Percentiles rank a stretch among this genome's conserved stretches.
Conservation (phyloP, 1,140 invertebrate species). For the Lasaia peninsularis region DNA sequence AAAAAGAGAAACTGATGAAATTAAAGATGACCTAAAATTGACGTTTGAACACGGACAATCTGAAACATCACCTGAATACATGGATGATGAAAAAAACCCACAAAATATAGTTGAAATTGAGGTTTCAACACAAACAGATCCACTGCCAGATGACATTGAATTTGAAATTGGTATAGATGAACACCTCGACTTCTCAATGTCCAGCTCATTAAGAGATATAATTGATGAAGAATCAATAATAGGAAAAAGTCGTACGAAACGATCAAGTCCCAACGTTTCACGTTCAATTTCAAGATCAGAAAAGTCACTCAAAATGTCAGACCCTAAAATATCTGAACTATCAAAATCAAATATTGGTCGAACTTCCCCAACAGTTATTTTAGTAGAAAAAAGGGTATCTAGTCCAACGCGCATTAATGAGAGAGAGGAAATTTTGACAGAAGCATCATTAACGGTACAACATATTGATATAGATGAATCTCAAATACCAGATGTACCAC, state of each 20-base stretch:
- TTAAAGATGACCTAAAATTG: conserved; percentile 40
- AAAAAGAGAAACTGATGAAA: conserved; percentile 58
- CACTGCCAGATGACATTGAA: conserved; percentile 85
- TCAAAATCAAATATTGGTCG: conserved; percentile 75
- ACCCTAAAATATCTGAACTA: conserved; percentile 76
- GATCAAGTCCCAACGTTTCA: conserved; percentile 55
- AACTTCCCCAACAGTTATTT: conserved; percentile 79
- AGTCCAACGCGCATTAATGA: conserved; percentile 76
- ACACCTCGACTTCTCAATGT: conserved; percentile 64
- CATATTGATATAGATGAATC: conserved; percentile 60
- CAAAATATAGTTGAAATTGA: conserved; percentile 80
- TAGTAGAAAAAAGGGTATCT: conserved; percentile 78
- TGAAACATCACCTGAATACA: conserved; percentile 20
- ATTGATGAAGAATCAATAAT: conserved; percentile 59
- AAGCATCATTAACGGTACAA: conserved; percentile 78
- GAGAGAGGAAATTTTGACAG: conserved; percentile 72
- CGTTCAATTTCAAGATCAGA: conserved; percentile 62
- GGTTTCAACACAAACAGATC: conserved; percentile 89
- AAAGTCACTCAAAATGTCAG: conserved; percentile 77
- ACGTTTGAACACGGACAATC: conserved; percentile 14
- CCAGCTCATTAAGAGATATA: conserved; percentile 61
- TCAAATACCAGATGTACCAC: conserved; percentile 60
- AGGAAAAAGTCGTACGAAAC: conserved; percentile 42
- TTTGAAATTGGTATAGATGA: conserved; percentile 81
- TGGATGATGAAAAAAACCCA: conserved; percentile 29